Conservation (phyloP, 2,888 invertebrate species). For the Macaria liturata region DNA sequence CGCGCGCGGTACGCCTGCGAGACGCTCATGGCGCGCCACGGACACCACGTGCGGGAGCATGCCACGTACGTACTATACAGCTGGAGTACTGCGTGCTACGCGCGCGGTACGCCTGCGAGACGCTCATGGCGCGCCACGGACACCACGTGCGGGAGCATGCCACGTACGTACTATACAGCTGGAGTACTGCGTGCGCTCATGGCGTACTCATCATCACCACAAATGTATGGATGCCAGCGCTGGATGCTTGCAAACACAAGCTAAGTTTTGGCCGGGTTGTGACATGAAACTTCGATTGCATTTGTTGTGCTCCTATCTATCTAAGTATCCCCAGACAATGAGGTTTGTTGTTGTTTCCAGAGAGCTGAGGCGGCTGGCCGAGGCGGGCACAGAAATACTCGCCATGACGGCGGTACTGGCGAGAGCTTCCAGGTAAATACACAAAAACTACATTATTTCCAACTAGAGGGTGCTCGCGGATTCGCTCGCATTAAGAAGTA, state of each 20-base stretch:
- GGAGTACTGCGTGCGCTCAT: slow-evolving; percentile 83
- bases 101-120: slow-evolving; percentile 85
- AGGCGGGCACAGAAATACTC: slow-evolving; percentile 88
- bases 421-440: slow-evolving; percentile 85
- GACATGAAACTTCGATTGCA: too few relatives aligned
- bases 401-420: slow-evolving; percentile 90
- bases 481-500: too few relatives aligned
- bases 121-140: slow-evolving; percentile 86
- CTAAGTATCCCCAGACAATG: too few relatives aligned
- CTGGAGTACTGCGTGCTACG: slow-evolving; percentile 86
- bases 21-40: slow-evolving; percentile 84
- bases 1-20: slow-evolving; percentile 85
- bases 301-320: too few relatives aligned
- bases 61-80: slow-evolving; percentile 30
- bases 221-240: too few relatives aligned
- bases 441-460: too few relatives aligned
- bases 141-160: slow-evolving; percentile 57
- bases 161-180: slow-evolving; percentile 52
- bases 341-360: slow-evolving; percentile 48
- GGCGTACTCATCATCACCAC: too few relatives aligned
- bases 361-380: slow-evolving; percentile 88
- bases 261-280: too few relatives aligned
- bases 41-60: slow-evolving; percentile 69
- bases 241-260: too few relatives aligned
- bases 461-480: too few relatives aligned